These are phyloP conservation scores for Lycaon pictus DNA, from an alignment of 2,113 vertebrate species.

Conservation along the genomic window DNA sequence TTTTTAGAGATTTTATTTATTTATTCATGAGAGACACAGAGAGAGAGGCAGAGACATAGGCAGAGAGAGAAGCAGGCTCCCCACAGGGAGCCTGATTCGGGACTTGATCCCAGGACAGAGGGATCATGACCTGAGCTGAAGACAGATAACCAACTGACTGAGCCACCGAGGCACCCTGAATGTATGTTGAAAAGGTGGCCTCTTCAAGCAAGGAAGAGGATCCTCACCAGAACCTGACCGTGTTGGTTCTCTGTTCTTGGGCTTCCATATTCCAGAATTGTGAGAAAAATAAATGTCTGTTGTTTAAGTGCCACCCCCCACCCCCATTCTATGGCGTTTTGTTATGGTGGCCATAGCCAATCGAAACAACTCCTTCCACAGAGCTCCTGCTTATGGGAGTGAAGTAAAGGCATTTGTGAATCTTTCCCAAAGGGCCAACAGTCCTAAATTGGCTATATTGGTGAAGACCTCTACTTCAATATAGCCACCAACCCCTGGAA, in stretches of 20 bases:
- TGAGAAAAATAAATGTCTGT: conserved; percentile 25
- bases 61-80: no score
- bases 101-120: no score
- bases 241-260: neutral
- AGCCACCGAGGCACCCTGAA: no score
- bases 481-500: neutral
- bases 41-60: no score
- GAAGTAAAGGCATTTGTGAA: neutral
- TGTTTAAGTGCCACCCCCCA: neutral
- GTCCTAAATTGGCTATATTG: neutral
- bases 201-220: neutral
- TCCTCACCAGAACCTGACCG: neutral
- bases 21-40: no score
- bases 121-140: no score
- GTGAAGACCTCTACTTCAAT: neutral
- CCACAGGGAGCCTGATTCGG: no score
- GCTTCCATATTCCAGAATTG: neutral
- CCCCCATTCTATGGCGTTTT: neutral
- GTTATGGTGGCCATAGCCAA: neutral
- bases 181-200: neutral
- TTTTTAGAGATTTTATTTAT: no score
- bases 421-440: neutral
- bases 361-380: neutral
- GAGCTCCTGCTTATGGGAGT: neutral
- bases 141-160: no score